A percentile compares a stretch with the other conserved stretches of the same genome.
Evolutionary conservation across 2,113 vertebrate genomes (phyloP).

Genomic region (Setophaga coronata): DNA sequence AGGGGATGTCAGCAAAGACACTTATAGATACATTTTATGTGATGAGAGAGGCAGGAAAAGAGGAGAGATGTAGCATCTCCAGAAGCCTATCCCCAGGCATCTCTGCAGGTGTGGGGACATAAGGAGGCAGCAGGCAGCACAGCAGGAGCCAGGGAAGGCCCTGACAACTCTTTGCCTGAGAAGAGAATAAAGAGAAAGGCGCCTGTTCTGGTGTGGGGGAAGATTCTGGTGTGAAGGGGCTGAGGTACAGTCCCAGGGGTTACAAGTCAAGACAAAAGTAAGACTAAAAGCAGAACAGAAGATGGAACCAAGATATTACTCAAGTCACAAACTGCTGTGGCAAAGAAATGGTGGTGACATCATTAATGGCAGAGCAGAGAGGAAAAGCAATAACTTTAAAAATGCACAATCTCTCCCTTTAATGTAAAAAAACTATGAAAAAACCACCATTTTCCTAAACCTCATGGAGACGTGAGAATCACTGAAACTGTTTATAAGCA

Average conservation of each 20-base stretch:
- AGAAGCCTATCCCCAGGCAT: background rate
- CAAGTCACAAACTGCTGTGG: background rate
- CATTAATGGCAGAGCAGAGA: background rate
- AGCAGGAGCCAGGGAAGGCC: background rate
- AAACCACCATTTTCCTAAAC: background rate
- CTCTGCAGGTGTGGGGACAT: background rate
- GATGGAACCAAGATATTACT: background rate
- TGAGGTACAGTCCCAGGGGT: background rate
- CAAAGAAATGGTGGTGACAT: background rate
- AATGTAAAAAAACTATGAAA: background rate
- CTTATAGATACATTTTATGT: background rate
- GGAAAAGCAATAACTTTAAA: background rate
- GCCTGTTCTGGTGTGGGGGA: background rate
- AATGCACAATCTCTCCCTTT: background rate
- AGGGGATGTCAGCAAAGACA: background rate
- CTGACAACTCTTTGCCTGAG: accelerated
- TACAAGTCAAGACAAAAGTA: background rate
- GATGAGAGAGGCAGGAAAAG: background rate
- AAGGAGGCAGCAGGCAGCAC: background rate
- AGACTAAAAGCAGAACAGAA: background rate
- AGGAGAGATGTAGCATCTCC: background rate
- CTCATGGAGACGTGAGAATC: background rate
- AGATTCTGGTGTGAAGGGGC: background rate
- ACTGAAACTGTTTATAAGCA: background rate
- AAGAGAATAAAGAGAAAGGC: background rate